phyloP scores from a whole-genome alignment of 2,113 vertebrate genomes.

The Podilymbus podiceps region DNA sequence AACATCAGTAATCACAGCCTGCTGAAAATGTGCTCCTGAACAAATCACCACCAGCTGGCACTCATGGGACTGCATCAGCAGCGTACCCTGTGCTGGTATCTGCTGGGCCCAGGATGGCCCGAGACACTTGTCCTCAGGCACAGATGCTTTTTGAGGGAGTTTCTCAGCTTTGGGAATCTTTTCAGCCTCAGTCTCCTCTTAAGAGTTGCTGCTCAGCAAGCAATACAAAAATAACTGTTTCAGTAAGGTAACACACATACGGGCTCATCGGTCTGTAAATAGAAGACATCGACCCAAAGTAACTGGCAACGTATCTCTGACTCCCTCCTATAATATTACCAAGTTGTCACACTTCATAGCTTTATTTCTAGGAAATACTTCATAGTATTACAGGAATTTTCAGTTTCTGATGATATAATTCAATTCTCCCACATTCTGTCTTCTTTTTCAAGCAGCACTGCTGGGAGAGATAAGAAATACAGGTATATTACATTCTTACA shows the following conservation, averaged over 20 bases:
- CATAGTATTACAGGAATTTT: not conserved
- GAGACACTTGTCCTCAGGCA: not conserved
- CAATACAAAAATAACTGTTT: not conserved
- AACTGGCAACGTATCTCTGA: not conserved
- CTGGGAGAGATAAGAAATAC: not conserved
- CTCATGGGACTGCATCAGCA: not conserved
- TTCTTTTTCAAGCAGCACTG: not conserved
- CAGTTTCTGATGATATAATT: not conserved
- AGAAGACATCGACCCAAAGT: not conserved
- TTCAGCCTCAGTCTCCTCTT: not conserved
- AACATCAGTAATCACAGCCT: not conserved
- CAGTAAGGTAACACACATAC: not conserved
- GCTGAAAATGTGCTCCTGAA: not conserved
- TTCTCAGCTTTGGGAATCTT: not conserved
- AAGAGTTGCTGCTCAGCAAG: not conserved
- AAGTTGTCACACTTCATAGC: not conserved
- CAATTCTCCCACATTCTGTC: not conserved
- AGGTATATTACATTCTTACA: not conserved
- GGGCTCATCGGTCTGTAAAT: not conserved
- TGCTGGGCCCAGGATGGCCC: not conserved
- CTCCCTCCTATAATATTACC: not conserved
- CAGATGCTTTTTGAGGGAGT: not conserved
- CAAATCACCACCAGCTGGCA: not conserved
- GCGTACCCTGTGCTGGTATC: not conserved
- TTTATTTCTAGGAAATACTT: not conserved